These are phyloP conservation scores for Magallana angulata DNA, from an alignment of 1,140 invertebrate species.

Conservation along the genomic window DNA sequence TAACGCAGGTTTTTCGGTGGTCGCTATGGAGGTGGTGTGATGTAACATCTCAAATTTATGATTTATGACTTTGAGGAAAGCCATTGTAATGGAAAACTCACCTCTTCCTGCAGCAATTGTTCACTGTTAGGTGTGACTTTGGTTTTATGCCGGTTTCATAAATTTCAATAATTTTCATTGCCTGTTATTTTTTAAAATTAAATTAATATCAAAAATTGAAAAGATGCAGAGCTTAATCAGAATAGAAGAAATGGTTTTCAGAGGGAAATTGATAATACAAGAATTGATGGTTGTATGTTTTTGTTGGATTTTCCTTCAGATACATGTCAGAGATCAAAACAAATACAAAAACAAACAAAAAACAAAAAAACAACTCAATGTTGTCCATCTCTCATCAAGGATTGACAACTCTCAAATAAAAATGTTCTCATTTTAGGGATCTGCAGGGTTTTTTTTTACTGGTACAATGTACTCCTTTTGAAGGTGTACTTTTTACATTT, in stretches of 20 bases:
- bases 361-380: too few species aligned
- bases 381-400: too few species aligned
- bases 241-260: background rate
- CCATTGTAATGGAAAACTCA: constrained; percentile 14
- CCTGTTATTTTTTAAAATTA: background rate
- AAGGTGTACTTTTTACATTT: too few species aligned
- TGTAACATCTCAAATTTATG: constrained; percentile 22
- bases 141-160: constrained; percentile 10
- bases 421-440: too few species aligned
- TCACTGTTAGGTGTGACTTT: background rate
- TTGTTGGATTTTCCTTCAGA: too few species aligned
- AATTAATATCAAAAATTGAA: constrained; percentile 11
- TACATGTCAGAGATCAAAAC: too few species aligned
- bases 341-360: too few species aligned
- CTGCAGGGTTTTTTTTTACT: too few species aligned
- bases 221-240: background rate
- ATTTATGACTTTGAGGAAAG: constrained; percentile 5
- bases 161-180: constrained; percentile 19
- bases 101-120: background rate
- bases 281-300: too few species aligned
- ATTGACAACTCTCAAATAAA: too few species aligned
- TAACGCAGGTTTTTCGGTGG: background rate
- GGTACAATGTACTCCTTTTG: too few species aligned
- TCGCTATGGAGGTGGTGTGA: background rate
- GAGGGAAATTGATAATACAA: too few species aligned